Base-by-base conservation (phyloP, 2,888 invertebrate genomes). In the Polydrusus pterygomalis region DNA sequence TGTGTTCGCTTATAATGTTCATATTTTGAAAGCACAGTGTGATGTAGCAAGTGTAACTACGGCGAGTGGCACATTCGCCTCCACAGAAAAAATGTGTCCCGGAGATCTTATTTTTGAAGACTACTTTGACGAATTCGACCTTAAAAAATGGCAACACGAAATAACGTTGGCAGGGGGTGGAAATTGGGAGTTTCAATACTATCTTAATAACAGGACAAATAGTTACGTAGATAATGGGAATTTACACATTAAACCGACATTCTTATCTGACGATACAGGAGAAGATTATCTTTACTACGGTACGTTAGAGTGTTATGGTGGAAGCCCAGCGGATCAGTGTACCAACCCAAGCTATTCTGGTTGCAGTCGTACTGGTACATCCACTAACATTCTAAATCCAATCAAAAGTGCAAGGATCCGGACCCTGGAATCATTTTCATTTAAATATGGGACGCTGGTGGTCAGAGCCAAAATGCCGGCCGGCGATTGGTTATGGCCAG, bases 401-500 rank as follows among this genome's bases (percentile, higher is more conserved):
- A 87, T 92, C 75, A 91, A 91, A 85, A 93, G 93, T 80, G 93
- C 93, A 10, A 89, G 92, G 70, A 74, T 94, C 38, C 90, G 91
- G 62, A 91, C 92, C 0, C 88, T 90, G 0, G 78, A 91, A 11
- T 91, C 92, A 0, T 93, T 93, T 86, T 88, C 89, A 34, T 60
- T 93, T 86, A 90, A 89, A 79, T 94, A 92, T 83, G 93, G 93
- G 7, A 88, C 87, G 47, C 86, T 93, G 17, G 92, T 92, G 84
- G 89, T 92, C 6, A 88, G 91, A 70, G 93, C 93, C 1, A 92
- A 91, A 85, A 87, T 92, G 88, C 93, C 94, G 0, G 88, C 90
- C 47, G 94, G 94, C 17, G 93, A 93, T 85, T 93, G 93, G 93
- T 83, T 93, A 6, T 93, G 93, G 90, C 90, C 43, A 92, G 93